These are phyloP conservation scores for Rattus rattus DNA, from an alignment of 2,113 vertebrate species.

Conservation along the genomic window DNA sequence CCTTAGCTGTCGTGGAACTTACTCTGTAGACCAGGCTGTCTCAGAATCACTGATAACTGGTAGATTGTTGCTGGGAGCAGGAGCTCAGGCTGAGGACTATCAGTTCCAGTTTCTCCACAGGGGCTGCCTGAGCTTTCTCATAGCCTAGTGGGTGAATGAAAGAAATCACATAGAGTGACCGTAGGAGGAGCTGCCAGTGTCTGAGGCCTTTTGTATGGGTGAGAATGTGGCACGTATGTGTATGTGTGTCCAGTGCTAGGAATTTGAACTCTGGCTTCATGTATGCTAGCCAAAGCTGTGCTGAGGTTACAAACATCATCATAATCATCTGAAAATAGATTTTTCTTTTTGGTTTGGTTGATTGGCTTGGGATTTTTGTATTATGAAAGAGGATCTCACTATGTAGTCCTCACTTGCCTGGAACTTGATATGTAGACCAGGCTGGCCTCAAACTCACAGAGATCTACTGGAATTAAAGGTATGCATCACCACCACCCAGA, in stretches of 20 bases:
- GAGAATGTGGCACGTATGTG: neutral
- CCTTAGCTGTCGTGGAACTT: neutral
- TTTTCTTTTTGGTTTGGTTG: neutral
- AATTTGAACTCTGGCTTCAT: neutral
- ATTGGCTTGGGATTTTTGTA: neutral
- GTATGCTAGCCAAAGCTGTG: neutral
- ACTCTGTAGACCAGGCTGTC: neutral
- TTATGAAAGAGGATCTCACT: neutral
- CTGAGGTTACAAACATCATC: neutral
- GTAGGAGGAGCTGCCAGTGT: neutral
- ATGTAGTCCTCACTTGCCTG: neutral
- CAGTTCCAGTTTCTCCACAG: neutral
- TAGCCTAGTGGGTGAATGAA: neutral
- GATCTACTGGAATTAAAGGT: neutral
- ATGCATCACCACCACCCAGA: neutral
- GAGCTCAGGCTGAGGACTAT: neutral
- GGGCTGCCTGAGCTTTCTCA: neutral
- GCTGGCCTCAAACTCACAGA: neutral
- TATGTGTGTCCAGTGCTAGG: neutral
- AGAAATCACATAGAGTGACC: neutral
- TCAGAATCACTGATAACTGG: neutral
- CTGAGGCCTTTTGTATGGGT: neutral
- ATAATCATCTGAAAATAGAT: neutral
- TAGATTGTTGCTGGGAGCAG: neutral
- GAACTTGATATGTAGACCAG: neutral